Evolutionary conservation across 2,113 vertebrate genomes (phyloP), one percentile per base, ranked within the genome.

Genomic region (Collichthys lucidus): DNA sequence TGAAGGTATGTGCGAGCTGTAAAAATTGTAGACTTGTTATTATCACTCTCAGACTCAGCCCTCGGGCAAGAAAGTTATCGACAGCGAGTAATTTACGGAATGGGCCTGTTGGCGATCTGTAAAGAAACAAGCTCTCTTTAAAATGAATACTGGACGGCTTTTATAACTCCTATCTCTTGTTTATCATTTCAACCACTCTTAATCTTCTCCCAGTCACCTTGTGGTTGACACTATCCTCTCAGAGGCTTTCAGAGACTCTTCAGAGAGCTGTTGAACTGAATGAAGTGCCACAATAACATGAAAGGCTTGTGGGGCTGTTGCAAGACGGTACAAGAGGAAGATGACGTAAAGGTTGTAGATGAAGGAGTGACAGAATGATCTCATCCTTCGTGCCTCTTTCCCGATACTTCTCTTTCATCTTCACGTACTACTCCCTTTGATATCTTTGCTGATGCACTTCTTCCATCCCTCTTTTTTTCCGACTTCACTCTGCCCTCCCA

Each of bases 21-120:
- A 55, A 70, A 82, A 87, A 81, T 80, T 78, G 42, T 20, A 82
- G 62, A 60, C 44, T 64, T 56, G 47, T 80, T 77, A 42, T 63
- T 69, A 83, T 80, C 24, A 19, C 42, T 68, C 56, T 79, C 11
- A 40, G 50, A 35, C 77, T 61, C 47, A 68, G 20, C 20, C 81
- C 83, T 65, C 19, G 40, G 70, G 86, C 66, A 47, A 80, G 60
- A 80, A 14, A 82, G 74, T 70, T 86, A 80, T 83, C 77, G 62
- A 68, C 0, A 17, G 14, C 5, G 29, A 74, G 71, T 60, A 72
- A 80, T 85, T 80, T 74, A 56, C 59, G 44, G 46, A 67, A 17
- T 49, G 56, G 19, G 40, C 42, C 20, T 5, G 22, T 14, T 4
- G 56, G 19, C 8, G 4, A 76, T 61, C 19, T 77, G 59, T 7